These are phyloP conservation scores for Seriola rivoliana DNA, from an alignment of 2,113 vertebrate genomes.

Conservation along the genomic window DNA sequence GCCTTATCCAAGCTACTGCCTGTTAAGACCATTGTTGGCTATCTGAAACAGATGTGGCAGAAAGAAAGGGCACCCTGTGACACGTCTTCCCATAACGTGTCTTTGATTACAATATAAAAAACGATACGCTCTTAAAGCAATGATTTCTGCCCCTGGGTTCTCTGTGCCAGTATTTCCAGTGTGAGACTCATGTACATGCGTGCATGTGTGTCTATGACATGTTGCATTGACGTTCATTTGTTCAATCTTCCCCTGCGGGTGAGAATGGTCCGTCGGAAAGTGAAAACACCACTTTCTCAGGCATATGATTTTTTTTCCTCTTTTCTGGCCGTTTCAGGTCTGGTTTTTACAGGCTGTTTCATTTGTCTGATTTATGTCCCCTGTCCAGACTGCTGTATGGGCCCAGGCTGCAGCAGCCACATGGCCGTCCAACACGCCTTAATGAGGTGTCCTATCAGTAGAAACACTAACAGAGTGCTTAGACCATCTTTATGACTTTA, in stretches of 20 bases:
- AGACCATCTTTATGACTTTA: slow-evolving; percentile 83
- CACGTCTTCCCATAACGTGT: slow-evolving; percentile 76
- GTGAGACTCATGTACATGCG: slow-evolving; percentile 15
- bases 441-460: slow-evolving; percentile 87
- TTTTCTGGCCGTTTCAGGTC: slow-evolving; percentile 83
- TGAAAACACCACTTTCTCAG: slow-evolving; percentile 83
- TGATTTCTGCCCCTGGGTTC: slow-evolving; percentile 63
- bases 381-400: slow-evolving; percentile 77
- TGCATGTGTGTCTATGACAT: slow-evolving; percentile 48
- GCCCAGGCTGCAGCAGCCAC: slow-evolving; percentile 80
- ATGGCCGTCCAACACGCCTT: slow-evolving; percentile 81
- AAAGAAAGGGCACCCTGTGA: slow-evolving; percentile 73
- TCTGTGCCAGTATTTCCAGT: slow-evolving; percentile 55
- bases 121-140: slow-evolving; percentile 79
- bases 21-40: slow-evolving; percentile 51
- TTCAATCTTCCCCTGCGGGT: slow-evolving; percentile 74
- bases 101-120: slow-evolving; percentile 80
- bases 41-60: slow-evolving; percentile 79
- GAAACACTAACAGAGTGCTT: slow-evolving; percentile 83
- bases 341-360: slow-evolving; percentile 87
- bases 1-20: slow-evolving; percentile 61
- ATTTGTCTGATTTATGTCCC: slow-evolving; percentile 87
- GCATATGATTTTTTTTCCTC: slow-evolving; percentile 70
- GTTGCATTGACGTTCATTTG: slow-evolving; percentile 72
- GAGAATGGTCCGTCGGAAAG: slow-evolving; percentile 76